Conservation (phyloP, 2,113 vertebrate genomes). For the Callithrix jacchus region DNA sequence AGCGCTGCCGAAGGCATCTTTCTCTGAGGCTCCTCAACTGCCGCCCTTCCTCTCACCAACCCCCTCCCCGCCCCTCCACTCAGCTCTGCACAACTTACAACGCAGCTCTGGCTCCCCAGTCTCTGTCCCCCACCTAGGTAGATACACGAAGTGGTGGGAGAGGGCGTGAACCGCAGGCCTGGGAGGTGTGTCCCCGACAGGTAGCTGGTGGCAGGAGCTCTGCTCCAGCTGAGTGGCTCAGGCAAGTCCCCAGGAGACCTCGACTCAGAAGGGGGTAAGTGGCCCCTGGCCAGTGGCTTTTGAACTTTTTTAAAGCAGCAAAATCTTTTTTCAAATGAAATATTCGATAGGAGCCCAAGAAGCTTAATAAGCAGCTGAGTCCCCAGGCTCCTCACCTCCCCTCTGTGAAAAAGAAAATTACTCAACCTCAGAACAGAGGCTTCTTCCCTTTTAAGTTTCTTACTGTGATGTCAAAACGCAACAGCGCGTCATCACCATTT, state of each 20-base stretch:
- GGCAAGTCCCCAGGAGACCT: neutral
- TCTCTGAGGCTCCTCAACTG: too few species aligned
- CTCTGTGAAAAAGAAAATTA: too few species aligned
- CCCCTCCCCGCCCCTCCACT: neutral
- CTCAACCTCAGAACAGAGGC: neutral
- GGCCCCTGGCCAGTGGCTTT: too few species aligned
- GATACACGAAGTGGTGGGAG: accelerated
- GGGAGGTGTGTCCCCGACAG: neutral
- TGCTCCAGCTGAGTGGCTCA: neutral
- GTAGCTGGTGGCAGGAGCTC: neutral
- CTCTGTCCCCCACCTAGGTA: neutral
- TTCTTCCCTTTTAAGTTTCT: neutral
- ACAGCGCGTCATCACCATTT: neutral
- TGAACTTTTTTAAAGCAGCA: neutral
- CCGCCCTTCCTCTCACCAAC: neutral
- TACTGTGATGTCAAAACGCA: neutral
- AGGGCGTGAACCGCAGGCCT: neutral
- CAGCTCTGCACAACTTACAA: neutral
- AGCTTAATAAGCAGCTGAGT: neutral
- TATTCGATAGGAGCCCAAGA: neutral
- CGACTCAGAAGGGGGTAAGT: neutral
- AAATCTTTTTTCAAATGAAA: neutral
- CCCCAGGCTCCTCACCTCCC: too few species aligned
- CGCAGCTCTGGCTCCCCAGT: neutral
- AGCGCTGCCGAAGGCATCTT: neutral